Percentiles rank a stretch among this genome's conserved stretches.
Conservation (phyloP, 2,888 invertebrate genomes). For the Atethmia centrago region DNA sequence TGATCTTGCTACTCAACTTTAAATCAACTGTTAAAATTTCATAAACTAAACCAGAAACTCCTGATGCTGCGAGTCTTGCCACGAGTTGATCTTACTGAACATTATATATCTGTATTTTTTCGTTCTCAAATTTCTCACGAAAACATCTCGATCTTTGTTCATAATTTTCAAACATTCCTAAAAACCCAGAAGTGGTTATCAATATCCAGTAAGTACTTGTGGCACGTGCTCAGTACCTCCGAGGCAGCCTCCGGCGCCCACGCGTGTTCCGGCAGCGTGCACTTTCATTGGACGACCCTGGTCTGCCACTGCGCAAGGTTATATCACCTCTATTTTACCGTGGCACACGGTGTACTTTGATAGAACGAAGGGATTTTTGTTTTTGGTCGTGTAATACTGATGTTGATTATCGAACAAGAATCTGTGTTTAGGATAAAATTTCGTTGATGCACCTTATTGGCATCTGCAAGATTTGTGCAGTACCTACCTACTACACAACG, state of each 20-base stretch:
- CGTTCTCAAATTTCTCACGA: not conserved
- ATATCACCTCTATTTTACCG: slow-evolving; percentile 49
- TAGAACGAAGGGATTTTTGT: slow-evolving; percentile 13
- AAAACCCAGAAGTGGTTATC: slow-evolving; percentile 35
- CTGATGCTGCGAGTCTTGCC: not conserved
- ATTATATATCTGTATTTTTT: not conserved
- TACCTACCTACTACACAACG: not conserved
- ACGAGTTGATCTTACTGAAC: not conserved
- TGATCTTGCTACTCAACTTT: not conserved
- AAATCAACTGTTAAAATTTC: too few species aligned
- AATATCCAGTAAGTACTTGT: slow-evolving; percentile 20
- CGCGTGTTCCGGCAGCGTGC: slow-evolving; percentile 67
- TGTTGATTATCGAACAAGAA: not conserved
- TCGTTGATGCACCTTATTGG: not conserved
- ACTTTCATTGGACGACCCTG: slow-evolving; percentile 69
- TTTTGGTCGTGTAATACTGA: not conserved
- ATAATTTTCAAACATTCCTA: slow-evolving; percentile 5
- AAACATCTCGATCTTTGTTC: not conserved
- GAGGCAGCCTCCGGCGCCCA: slow-evolving; percentile 66
- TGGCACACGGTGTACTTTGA: slow-evolving; percentile 18
- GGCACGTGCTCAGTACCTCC: slow-evolving; percentile 61
- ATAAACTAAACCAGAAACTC: too few species aligned
- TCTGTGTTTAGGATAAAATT: not conserved
- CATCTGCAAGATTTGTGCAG: not conserved
- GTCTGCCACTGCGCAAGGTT: slow-evolving; percentile 64